These are phyloP conservation scores for Machimus rusticus DNA, from an alignment of 2,888 invertebrate species.

Conservation along the genomic window DNA sequence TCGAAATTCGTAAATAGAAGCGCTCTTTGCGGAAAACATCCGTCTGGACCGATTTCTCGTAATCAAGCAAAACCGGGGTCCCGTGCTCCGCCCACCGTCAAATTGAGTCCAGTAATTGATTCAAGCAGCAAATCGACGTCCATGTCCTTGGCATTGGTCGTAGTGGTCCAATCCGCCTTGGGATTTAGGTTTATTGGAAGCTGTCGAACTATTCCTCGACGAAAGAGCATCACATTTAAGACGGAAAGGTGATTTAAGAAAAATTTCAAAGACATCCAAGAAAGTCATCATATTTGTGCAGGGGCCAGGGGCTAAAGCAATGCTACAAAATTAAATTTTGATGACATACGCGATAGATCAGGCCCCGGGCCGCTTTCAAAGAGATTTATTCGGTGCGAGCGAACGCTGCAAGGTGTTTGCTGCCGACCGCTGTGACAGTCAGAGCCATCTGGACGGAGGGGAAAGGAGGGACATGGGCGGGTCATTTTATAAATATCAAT, in stretches of 20 bases:
- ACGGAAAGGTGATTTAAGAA: not conserved
- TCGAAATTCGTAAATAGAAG: not conserved
- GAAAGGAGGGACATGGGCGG: not conserved
- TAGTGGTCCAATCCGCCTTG: not conserved
- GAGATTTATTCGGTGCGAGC: not conserved
- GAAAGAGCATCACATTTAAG: not conserved
- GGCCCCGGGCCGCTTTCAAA: not conserved
- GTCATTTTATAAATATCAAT: not conserved
- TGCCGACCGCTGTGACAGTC: not conserved
- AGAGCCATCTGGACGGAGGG: not conserved
- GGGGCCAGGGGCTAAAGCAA: not conserved
- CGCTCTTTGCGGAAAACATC: not conserved
- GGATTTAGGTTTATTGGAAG: not conserved
- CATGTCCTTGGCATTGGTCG: not conserved
- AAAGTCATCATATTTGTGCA: not conserved
- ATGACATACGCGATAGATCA: conserved; percentile 16
- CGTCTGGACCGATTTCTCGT: not conserved
- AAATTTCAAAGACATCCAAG: not conserved
- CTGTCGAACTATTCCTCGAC: not conserved
- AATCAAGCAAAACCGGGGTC: not conserved
- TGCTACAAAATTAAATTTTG: not conserved
- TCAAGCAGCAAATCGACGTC: not conserved
- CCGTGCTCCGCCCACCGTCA: not conserved
- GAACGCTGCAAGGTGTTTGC: not conserved
- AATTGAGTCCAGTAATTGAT: not conserved